Percentiles rank a stretch among this genome's conserved stretches.
These are phyloP conservation scores for Tethya wilhelma DNA, from an alignment of 37 sponge, comb jelly and placozoan genomes.

Conservation along the genomic window DNA sequence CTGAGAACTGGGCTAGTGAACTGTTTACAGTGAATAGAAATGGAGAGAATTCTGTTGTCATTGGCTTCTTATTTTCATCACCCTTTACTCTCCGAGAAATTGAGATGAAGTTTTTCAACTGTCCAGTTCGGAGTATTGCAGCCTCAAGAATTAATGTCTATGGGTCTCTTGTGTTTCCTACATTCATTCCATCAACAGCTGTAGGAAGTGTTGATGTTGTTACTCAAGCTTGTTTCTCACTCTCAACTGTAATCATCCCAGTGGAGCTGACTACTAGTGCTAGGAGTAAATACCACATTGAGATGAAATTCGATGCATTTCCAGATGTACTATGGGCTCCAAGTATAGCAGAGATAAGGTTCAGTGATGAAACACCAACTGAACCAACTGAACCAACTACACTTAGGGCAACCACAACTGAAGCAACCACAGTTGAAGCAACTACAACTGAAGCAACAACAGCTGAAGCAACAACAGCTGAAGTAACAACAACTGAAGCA, in stretches of 20 bases:
- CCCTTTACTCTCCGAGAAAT: background rate
- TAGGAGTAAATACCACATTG: background rate
- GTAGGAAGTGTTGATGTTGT: background rate
- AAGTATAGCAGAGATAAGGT: background rate
- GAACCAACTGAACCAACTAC: background rate
- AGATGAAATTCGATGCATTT: background rate
- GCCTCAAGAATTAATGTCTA: background rate
- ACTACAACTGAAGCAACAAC: no score
- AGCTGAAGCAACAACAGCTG: no score
- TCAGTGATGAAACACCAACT: background rate
- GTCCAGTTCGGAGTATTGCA: conserved; percentile 18
- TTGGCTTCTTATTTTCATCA: no score
- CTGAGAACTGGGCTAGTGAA: conserved; percentile 6
- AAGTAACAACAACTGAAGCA: no score
- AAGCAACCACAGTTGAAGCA: no score
- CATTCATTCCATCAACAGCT: background rate
- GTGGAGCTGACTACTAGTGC: background rate
- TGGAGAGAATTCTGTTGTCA: no score
- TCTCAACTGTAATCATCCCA: background rate
- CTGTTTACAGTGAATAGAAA: conserved; percentile 27
- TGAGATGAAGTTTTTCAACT: conserved; percentile 16
- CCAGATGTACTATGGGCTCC: background rate
- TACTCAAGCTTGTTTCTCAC: background rate
- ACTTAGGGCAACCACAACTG: background rate
- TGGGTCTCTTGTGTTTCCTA: background rate